Conservation (phyloP, 1,140 invertebrate species). For the Trachymyrmex septentrionalis region DNA sequence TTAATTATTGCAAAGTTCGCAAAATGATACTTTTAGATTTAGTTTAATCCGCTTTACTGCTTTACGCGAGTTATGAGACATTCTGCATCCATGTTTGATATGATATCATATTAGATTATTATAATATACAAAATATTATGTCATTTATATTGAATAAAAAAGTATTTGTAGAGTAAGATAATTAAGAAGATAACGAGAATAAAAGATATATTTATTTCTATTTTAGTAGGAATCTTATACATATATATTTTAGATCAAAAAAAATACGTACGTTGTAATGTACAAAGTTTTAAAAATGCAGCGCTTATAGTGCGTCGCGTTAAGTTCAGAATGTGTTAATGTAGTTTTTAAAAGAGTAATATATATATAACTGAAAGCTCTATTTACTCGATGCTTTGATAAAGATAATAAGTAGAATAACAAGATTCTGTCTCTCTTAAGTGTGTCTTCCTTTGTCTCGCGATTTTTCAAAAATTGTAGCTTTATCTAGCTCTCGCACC, state of each 20-base stretch:
- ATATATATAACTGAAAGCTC: background rate
- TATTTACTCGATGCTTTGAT: background rate
- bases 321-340: background rate
- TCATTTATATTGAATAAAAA: background rate
- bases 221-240: background rate
- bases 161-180: background rate
- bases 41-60: no score
- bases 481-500: slow-evolving; percentile 7
- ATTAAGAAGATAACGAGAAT: background rate
- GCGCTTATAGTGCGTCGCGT: background rate
- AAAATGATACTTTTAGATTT: no score
- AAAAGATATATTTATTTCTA: background rate
- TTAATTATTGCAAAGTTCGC: no score
- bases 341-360: background rate
- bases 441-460: background rate
- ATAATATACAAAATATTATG: background rate
- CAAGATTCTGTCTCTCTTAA: background rate
- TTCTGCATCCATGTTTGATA: no score
- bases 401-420: background rate
- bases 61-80: no score
- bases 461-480: background rate
- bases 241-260: background rate
- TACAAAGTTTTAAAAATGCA: background rate
- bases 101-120: background rate
- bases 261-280: background rate